Evolutionary conservation across 1,140 invertebrate species (phyloP).

Genomic region (Drosophila kepulauana): DNA sequence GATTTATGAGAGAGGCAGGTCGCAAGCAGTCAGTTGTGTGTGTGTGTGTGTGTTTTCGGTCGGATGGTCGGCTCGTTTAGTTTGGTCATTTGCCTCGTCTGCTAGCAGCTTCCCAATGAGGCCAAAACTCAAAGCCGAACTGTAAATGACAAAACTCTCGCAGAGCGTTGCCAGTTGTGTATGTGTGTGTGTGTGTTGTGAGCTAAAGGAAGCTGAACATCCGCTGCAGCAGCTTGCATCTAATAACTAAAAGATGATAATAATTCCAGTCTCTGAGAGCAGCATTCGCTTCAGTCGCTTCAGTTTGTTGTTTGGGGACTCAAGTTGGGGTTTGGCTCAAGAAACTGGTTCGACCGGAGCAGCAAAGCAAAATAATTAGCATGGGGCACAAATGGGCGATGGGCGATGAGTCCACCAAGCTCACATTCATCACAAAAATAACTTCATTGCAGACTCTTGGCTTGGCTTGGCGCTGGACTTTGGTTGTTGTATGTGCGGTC

Average conservation of each 20-base stretch:
- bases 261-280: constrained; percentile 25
- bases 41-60: too few relatives aligned
- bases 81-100: constrained; percentile 22
- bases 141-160: constrained; percentile 75
- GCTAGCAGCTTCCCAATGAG: constrained; percentile 24
- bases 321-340: neutral
- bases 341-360: constrained; percentile 42
- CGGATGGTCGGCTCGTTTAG: constrained; percentile 33
- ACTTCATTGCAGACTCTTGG: constrained; percentile 45
- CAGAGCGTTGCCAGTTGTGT: neutral
- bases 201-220: constrained; percentile 71
- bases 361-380: constrained; percentile 38
- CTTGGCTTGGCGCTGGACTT: constrained; percentile 1
- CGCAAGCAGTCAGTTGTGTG: too few relatives aligned
- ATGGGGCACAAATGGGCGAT: constrained; percentile 36
- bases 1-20: constrained; percentile 67
- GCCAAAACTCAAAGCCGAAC: constrained; percentile 41
- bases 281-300: neutral
- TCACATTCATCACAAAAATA: constrained; percentile 68
- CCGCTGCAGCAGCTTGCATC: constrained; percentile 82
- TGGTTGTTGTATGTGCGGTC: neutral
- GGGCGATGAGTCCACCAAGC: constrained; percentile 37
- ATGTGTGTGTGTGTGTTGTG: too few relatives aligned
- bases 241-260: constrained; percentile 75
- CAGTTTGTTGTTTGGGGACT: neutral